These are phyloP conservation scores for Thryonomys swinderianus DNA, from an alignment of 2,113 vertebrate genomes.

Conservation along the genomic window DNA sequence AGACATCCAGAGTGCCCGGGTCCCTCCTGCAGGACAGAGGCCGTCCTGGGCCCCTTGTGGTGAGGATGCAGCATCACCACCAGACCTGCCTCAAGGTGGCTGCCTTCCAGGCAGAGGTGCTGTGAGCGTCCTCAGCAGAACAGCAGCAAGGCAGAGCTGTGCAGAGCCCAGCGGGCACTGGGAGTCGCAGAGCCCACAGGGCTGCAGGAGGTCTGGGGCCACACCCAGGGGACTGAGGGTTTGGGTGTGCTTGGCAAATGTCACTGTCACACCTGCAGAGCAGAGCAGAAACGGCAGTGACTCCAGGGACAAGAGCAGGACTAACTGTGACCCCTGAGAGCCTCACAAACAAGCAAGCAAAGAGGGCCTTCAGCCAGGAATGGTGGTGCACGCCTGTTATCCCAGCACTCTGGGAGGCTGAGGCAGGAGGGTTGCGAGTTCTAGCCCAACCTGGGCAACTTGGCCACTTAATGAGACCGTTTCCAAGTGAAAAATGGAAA, in stretches of 20 bases:
- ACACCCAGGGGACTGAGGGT: not conserved
- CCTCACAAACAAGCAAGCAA: not conserved
- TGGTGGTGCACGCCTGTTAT: not conserved
- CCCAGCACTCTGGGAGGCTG: not conserved
- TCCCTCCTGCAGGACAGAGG: not conserved
- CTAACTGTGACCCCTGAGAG: not conserved
- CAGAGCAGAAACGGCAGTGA: not conserved
- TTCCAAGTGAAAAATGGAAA: not conserved
- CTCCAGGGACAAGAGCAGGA: not conserved
- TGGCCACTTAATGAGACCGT: not conserved
- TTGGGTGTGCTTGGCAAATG: not conserved
- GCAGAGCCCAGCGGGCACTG: conserved; percentile 83
- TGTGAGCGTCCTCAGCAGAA: no score
- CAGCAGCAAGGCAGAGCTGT: conserved; percentile 69
- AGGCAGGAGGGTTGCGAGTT: not conserved
- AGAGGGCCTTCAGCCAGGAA: not conserved
- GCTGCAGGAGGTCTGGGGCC: not conserved
- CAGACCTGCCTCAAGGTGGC: not conserved
- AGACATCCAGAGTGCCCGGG: not conserved
- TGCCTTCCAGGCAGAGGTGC: not conserved
- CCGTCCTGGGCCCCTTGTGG: not conserved
- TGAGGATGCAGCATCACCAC: not conserved
- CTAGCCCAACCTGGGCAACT: not conserved
- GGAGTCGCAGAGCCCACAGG: not conserved
- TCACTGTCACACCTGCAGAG: not conserved